These are phyloP conservation scores for Tokudaia tokunoshimensis DNA, from an alignment of 2,797 vertebrate genomes.

Conservation along the genomic window DNA sequence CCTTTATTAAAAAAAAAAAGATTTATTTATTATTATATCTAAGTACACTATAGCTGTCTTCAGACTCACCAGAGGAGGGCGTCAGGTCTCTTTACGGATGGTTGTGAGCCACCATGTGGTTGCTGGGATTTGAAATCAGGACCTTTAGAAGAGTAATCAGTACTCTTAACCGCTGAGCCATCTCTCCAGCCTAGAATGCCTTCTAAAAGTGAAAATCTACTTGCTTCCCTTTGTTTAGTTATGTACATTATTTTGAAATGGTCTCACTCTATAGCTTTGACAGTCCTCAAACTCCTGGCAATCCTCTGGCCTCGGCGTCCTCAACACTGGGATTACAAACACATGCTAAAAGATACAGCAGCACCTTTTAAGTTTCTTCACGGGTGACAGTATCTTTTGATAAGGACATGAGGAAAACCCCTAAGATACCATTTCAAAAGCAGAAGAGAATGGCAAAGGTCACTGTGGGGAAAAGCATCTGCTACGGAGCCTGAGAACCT, in stretches of 20 bases:
- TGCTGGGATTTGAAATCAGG: too few species aligned
- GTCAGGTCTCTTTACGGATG: too few species aligned
- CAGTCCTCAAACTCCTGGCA: background rate
- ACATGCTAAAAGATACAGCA: background rate
- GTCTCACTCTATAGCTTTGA: background rate
- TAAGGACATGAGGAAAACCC: background rate
- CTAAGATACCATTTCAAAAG: background rate
- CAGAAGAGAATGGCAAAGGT: background rate
- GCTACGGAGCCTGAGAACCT: background rate
- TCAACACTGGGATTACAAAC: background rate
- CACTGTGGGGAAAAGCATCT: background rate
- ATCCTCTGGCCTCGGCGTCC: background rate
- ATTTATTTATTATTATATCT: too few species aligned
- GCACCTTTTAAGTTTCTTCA: background rate
- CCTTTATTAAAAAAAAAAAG: constrained; percentile 49
- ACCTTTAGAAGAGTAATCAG: too few species aligned
- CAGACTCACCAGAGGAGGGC: too few species aligned
- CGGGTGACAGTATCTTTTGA: background rate
- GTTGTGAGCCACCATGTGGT: too few species aligned
- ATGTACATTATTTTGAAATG: background rate
- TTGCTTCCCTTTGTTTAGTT: constrained; percentile 24
- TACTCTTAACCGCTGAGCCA: too few species aligned
- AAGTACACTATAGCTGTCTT: too few species aligned
- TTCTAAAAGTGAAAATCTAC: constrained; percentile 60
- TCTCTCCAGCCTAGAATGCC: background rate